Evolutionary conservation across 2,113 vertebrate species (phyloP), one percentile per base, ranked within the genome.

Genomic region (Callocephalon fimbriatum): DNA sequence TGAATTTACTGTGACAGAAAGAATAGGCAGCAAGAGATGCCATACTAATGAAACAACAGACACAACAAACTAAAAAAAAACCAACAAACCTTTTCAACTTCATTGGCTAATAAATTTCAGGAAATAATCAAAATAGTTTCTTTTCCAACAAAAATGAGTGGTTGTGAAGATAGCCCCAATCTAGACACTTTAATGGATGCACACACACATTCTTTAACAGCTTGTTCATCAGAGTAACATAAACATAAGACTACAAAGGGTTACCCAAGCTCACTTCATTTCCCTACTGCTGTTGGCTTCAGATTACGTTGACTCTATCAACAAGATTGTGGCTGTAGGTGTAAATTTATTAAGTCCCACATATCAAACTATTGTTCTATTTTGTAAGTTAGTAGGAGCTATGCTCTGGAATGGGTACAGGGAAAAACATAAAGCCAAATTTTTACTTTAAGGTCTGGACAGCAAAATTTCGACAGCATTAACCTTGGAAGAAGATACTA

Each of bases 131-230:
- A 65, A 93, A 93, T 58, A 89, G 54, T 53, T 93, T 37, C 76
- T 84, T 95, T 93, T 97, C 93, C 94, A 96, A 91, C 35, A 93
- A 96, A 97, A 97, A 95, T 94, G 80, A 90, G 35, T 95, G 90
- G 72, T 50, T 87, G 44, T 63, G 62, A 93, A 91, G 96, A 97
- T 92, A 97, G 75, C 53, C 45, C 58, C 22, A 75, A 67, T 72
- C 77, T 56, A 29, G 82, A 59, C n/a, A 84, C 50, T 77, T 79
- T 90, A 95, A 77, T 70, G 67, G 92, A 95, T 90, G 71, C 67
- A 90, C 35, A 79, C 38, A 70, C 38, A 70, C 89, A 94, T 95
- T 92, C 77, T 92, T 95, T 71, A 84, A 70, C 27, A 94, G 70
- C 47, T 94, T 96, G 73, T 50, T 95, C 86, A 88, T 83, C 53